Conservation (phyloP, 2,888 invertebrate species). For the Yponomeuta malinellus region DNA sequence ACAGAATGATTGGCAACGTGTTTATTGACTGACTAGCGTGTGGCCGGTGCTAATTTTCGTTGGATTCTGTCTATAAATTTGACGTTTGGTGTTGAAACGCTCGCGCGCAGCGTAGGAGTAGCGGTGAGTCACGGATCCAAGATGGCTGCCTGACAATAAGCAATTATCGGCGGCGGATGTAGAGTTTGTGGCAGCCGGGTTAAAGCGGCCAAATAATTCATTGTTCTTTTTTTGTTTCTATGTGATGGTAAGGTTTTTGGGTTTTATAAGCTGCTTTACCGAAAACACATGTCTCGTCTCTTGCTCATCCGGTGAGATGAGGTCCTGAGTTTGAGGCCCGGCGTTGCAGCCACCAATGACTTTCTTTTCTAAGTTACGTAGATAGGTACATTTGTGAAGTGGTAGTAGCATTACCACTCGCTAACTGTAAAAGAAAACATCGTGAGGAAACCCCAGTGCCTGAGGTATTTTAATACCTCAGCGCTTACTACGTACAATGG, state of each 20-base stretch:
- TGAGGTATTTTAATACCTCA: no score
- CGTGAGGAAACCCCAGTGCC: no score
- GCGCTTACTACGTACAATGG: no score
- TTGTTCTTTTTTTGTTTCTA: neutral
- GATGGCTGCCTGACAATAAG: constrained; percentile 52
- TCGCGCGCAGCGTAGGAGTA: constrained; percentile 53
- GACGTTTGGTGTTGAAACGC: constrained; percentile 40
- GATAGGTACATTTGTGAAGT: no score
- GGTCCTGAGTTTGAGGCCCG: no score
- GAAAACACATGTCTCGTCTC: no score
- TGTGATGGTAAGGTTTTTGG: neutral
- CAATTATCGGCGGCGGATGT: constrained; percentile 43
- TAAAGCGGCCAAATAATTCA: neutral
- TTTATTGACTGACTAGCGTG: constrained; percentile 22
- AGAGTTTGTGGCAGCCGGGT: neutral
- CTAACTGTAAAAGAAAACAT: no score
- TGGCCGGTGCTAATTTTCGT: constrained; percentile 12
- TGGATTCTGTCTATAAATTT: constrained; percentile 38
- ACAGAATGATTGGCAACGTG: constrained; percentile 26
- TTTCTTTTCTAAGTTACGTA: no score
- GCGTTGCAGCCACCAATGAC: no score
- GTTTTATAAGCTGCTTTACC: neutral
- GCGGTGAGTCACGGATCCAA: constrained; percentile 43
- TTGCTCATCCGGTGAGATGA: no score
- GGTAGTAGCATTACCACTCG: no score